These are phyloP conservation scores for Sarcophilus harrisii DNA, from an alignment of 2,797 vertebrate species.

Conservation along the genomic window DNA sequence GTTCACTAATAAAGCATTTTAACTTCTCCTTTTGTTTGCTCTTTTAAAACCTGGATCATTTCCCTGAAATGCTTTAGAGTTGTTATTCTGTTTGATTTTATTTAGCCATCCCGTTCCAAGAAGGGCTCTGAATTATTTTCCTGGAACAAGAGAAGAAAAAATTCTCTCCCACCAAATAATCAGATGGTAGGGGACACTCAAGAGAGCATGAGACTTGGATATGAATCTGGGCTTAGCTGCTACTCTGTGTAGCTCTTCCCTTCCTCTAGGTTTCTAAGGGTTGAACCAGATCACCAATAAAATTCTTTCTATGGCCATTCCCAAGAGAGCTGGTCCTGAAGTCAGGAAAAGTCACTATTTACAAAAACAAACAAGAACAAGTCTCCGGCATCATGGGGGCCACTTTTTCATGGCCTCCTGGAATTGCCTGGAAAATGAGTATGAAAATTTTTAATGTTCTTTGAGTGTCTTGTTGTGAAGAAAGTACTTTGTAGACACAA, in stretches of 20 bases:
- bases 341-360: neutral
- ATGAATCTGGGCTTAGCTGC: neutral
- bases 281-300: neutral
- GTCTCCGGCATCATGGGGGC: neutral
- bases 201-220: neutral
- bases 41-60: neutral
- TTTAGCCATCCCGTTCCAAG: neutral
- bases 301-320: neutral
- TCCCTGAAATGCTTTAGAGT: neutral
- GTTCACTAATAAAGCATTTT: neutral
- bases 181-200: neutral
- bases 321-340: neutral
- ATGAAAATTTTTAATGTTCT: neutral
- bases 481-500: neutral
- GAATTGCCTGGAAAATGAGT: neutral
- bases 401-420: neutral
- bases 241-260: neutral
- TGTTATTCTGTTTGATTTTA: neutral
- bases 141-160: neutral
- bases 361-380: neutral
- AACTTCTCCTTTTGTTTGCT: neutral
- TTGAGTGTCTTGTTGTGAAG: neutral
- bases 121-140: neutral
- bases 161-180: neutral
- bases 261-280: neutral